Conservation (phyloP, 2,888 invertebrate genomes). For the Pherbina coryleti region DNA sequence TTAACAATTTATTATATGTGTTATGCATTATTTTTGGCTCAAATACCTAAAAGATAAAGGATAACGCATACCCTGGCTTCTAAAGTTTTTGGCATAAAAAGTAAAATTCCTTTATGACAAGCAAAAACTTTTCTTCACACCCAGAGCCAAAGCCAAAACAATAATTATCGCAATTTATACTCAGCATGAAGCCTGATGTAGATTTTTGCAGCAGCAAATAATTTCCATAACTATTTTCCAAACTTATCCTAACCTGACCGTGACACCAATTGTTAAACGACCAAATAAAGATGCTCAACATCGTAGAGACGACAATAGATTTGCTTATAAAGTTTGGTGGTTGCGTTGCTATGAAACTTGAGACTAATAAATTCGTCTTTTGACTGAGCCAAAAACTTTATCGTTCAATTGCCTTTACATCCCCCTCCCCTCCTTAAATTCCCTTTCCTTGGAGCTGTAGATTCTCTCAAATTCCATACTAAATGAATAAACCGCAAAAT, state of each 20-base stretch:
- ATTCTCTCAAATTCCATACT: slow-evolving; percentile 3
- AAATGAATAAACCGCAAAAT: slow-evolving; percentile 24
- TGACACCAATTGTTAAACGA: slow-evolving; percentile 19
- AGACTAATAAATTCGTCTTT: slow-evolving; percentile 33
- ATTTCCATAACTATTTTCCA: too few species aligned
- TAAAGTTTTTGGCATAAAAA: too few species aligned
- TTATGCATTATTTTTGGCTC: too few species aligned
- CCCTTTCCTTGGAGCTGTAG: not conserved
- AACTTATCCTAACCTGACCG: slow-evolving; percentile 19
- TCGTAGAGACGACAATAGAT: not conserved
- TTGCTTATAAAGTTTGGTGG: slow-evolving; percentile 1
- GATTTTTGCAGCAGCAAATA: too few species aligned
- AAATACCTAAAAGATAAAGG: too few species aligned
- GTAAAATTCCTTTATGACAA: too few species aligned
- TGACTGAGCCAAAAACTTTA: slow-evolving; percentile 23
- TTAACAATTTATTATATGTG: too few species aligned
- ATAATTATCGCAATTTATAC: too few species aligned
- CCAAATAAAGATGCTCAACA: not conserved
- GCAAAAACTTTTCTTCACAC: too few species aligned
- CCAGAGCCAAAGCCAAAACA: too few species aligned
- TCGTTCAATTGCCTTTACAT: slow-evolving; percentile 14
- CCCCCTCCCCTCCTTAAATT: not conserved
- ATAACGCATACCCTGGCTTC: too few species aligned
- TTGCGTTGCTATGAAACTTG: not conserved
- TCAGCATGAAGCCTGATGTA: too few species aligned